Percentiles rank a stretch among this genome's conserved stretches.
These are phyloP conservation scores for Orchestia grillus DNA, from an alignment of 1,140 invertebrate species.

Conservation along the genomic window DNA sequence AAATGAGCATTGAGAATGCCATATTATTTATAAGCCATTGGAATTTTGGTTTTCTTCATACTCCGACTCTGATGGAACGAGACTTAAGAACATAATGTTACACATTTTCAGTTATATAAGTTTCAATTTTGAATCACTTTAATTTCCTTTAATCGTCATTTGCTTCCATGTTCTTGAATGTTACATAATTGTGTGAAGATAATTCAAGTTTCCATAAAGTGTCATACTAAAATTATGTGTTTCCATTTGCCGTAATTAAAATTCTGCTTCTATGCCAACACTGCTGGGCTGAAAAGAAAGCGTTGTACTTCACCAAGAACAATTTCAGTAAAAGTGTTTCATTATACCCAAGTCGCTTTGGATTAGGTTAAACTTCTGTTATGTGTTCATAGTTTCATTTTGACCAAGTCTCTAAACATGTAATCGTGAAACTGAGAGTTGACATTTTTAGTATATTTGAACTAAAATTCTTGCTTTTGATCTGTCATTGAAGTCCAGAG, in stretches of 20 bases:
- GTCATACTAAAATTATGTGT: background rate
- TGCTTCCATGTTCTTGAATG: background rate
- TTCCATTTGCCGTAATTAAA: background rate
- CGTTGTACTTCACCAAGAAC: no score
- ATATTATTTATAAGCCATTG: background rate
- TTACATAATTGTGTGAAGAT: background rate
- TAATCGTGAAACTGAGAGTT: no score
- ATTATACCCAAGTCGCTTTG: no score
- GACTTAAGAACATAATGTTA: background rate
- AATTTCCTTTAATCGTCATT: background rate
- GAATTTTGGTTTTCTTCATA: background rate
- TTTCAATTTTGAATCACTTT: background rate
- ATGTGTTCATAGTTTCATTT: no score
- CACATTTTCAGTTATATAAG: background rate
- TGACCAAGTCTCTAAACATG: no score
- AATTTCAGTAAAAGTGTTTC: no score
- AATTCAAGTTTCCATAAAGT: background rate
- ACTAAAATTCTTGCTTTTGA: no score
- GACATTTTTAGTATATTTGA: no score
- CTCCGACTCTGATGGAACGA: background rate
- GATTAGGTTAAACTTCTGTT: no score
- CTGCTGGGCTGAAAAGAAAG: no score
- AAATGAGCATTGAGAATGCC: background rate
- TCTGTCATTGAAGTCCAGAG: no score
- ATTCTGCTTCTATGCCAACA: background rate